Conservation (phyloP, 1,140 invertebrate species). For the Mya arenaria region DNA sequence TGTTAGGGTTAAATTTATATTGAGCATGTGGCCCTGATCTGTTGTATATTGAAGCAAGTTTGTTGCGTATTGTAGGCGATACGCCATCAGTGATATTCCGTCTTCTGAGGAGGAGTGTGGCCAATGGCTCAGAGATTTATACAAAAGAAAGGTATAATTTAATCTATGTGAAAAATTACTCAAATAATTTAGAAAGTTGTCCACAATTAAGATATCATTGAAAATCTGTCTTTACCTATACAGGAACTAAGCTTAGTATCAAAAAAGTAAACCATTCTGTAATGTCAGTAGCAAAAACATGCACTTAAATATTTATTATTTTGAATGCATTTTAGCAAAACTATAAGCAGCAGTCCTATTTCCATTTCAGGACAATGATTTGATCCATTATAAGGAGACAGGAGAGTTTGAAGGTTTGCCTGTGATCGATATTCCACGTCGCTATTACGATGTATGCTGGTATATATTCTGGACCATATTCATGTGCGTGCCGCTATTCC, state of each 20-base stretch:
- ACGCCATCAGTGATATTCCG: conserved; percentile 91
- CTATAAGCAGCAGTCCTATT: not conserved
- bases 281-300: not conserved
- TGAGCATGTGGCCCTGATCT: too few species aligned
- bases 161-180: not conserved
- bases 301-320: not conserved
- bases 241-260: not conserved
- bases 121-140: conserved; percentile 91
- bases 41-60: too few species aligned
- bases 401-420: conserved; percentile 70
- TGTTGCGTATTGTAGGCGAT: conserved; percentile 84
- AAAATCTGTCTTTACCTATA: not conserved
- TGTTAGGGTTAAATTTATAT: too few species aligned
- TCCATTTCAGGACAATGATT: conserved; percentile 75
- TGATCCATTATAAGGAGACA: conserved; percentile 73
- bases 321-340: not conserved
- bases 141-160: conserved; percentile 87
- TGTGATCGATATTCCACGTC: conserved; percentile 57
- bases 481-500: not conserved
- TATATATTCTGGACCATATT: too few species aligned
- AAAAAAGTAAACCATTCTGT: not conserved
- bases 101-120: conserved; percentile 89
- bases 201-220: not conserved
- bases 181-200: not conserved
- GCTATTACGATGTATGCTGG: too few species aligned